Conservation (phyloP, 2,113 vertebrate genomes). For the Podarcis raffonei region DNA sequence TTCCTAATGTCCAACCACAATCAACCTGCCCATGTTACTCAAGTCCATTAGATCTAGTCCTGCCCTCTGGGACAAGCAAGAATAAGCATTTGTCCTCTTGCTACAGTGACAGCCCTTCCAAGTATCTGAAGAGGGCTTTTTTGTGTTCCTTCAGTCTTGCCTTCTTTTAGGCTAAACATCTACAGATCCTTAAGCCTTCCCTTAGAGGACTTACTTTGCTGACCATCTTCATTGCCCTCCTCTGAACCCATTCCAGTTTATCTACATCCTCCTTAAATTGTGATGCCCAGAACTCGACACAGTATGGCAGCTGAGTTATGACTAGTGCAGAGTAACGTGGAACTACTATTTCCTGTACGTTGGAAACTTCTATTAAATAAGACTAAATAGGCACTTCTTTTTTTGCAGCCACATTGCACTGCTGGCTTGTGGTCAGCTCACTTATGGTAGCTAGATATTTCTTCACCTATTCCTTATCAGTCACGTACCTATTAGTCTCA, state of each 20-base stretch:
- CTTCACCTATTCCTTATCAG: background rate
- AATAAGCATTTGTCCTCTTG: background rate
- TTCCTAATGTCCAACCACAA: background rate
- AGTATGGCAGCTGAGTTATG: too few species aligned
- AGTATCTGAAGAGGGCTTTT: background rate
- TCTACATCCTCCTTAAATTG: too few species aligned
- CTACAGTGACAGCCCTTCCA: background rate
- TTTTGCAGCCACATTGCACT: too few species aligned
- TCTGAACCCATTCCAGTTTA: background rate
- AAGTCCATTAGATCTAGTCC: background rate
- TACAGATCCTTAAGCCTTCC: background rate
- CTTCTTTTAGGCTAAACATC: background rate
- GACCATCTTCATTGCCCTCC: background rate
- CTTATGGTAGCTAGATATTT: background rate
- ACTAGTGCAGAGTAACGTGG: too few species aligned
- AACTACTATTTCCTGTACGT: too few species aligned
- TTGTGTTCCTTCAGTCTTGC: background rate
- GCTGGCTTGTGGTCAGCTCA: too few species aligned
- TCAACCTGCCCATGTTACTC: background rate
- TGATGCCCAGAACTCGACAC: too few species aligned
- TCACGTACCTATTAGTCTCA: too few species aligned
- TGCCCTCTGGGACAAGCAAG: background rate
- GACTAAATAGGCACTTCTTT: too few species aligned
- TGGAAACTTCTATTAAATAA: too few species aligned
- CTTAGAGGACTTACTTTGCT: background rate